Conservation (phyloP, 2,113 vertebrate species). For the Ceyx margarethae region DNA sequence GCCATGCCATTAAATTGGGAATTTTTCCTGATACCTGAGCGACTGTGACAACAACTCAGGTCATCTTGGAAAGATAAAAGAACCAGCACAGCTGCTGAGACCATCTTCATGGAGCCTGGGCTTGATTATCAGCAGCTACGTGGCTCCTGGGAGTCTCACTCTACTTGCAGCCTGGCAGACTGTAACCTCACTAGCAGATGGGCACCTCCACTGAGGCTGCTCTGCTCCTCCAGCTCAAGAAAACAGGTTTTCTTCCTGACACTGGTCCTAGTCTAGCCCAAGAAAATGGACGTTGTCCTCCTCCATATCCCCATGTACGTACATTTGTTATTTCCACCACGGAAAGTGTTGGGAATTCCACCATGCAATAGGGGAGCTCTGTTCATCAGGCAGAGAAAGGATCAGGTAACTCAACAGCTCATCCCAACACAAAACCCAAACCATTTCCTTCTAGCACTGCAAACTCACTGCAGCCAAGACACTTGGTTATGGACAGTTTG, state of each 20-base stretch:
- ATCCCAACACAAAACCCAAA: neutral
- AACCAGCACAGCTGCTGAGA: neutral
- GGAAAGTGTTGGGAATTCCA: neutral
- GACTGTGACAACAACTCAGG: accelerated
- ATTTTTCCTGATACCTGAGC: neutral
- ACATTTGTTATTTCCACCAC: neutral
- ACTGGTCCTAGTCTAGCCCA: neutral
- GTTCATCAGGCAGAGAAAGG: neutral
- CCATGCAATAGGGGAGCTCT: neutral
- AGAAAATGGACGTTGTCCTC: neutral
- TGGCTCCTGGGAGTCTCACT: neutral
- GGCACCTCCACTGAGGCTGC: neutral
- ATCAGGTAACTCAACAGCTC: neutral
- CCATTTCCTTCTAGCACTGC: neutral
- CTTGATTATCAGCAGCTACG: neutral
- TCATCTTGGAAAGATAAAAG: neutral
- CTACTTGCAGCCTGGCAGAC: neutral
- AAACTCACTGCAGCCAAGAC: accelerated
- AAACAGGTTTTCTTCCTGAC: neutral
- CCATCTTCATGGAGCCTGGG: neutral
- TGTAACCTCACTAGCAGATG: neutral
- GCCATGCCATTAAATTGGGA: accelerated
- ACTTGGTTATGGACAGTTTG: neutral
- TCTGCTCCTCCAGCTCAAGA: neutral
- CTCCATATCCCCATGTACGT: accelerated